A percentile compares a stretch with the other conserved stretches of the same genome.
Evolutionary conservation across 2,888 invertebrate genomes (phyloP).

Genomic region (Sinhomidia bicolor): DNA sequence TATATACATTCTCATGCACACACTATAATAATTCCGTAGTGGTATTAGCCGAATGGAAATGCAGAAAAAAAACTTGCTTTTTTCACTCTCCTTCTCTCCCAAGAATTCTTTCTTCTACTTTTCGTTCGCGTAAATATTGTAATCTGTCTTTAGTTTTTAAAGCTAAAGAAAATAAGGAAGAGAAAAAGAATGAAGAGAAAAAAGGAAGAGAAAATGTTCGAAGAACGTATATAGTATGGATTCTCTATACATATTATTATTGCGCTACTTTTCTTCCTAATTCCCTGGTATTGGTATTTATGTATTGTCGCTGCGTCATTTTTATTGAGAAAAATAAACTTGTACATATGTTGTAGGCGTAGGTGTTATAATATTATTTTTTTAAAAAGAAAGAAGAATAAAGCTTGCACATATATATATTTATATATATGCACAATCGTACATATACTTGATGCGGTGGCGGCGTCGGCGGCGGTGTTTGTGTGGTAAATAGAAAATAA

Average conservation of each 20-base stretch:
- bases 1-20: conserved; percentile 16
- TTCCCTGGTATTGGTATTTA: conserved; percentile 36
- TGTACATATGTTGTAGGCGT: not conserved
- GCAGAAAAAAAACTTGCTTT: conserved; percentile 26
- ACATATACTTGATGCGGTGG: conserved; percentile 42
- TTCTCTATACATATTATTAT: too few relatives aligned
- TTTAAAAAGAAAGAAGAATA: not conserved
- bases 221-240: not conserved
- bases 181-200: not conserved
- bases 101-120: conserved; percentile 38
- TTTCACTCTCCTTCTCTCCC: conserved; percentile 63
- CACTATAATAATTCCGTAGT: conserved; percentile 25
- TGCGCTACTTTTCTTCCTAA: not conserved
- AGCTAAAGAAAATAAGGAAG: conserved; percentile 41
- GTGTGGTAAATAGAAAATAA: conserved; percentile 58
- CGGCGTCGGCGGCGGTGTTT: conserved; percentile 37
- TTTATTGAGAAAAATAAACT: conserved; percentile 25
- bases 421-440: not conserved
- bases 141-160: conserved; percentile 57
- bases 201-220: not conserved
- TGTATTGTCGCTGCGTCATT: conserved; percentile 56
- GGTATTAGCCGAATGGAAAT: conserved; percentile 48
- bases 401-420: too few relatives aligned
- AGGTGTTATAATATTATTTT: not conserved
- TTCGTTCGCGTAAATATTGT: conserved; percentile 63